These are phyloP conservation scores for Aporophyla nigra DNA, from an alignment of 2,888 invertebrate genomes.

Conservation along the genomic window DNA sequence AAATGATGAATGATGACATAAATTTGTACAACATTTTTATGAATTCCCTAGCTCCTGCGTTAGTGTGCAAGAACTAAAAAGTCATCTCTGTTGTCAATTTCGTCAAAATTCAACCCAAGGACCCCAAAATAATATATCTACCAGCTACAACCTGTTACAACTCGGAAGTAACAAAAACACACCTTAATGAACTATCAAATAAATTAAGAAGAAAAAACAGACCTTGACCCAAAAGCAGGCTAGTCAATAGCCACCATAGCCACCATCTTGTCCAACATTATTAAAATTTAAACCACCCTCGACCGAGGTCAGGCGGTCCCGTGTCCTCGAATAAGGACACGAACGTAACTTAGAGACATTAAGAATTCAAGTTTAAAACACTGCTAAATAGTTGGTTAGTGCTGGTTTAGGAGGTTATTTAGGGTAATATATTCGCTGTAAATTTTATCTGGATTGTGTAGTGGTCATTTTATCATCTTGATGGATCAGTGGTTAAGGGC, in stretches of 20 bases:
- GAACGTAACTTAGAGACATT: conserved; percentile 36
- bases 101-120: neutral
- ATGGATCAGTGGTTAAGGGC: no score
- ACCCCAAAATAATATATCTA: neutral
- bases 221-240: conserved; percentile 22
- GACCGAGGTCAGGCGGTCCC: conserved; percentile 8
- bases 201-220: conserved; percentile 20
- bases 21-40: no score
- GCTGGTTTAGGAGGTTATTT: conserved; percentile 28
- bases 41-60: no score
- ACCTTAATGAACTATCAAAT: conserved; percentile 22
- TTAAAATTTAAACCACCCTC: conserved; percentile 35
- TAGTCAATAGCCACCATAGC: conserved; percentile 8
- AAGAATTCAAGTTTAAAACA: conserved; percentile 60
- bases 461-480: neutral
- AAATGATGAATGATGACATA: no score
- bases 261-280: conserved; percentile 35
- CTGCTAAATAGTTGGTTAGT: conserved; percentile 59
- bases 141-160: neutral
- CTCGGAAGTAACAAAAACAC: conserved; percentile 11
- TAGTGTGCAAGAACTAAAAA: no score
- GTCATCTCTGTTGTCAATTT: neutral
- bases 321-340: conserved; percentile 58
- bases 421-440: conserved; percentile 14
- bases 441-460: conserved; percentile 5